A percentile compares a stretch with the other conserved stretches of the same genome.
phyloP scores from a whole-genome alignment of 2,797 vertebrate species.

The Todus mexicanus region DNA sequence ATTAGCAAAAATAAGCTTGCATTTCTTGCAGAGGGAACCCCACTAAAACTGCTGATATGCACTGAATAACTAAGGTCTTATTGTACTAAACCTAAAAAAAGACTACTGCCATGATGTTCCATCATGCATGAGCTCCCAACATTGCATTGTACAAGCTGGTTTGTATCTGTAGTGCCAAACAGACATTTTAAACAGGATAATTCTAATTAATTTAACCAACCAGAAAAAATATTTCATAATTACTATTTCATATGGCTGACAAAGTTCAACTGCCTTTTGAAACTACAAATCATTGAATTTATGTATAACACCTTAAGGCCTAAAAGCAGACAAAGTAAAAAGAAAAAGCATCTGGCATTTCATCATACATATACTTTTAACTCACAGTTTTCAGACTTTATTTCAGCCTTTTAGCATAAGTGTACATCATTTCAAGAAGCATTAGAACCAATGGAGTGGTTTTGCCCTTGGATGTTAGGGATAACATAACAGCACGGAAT shows the following conservation, averaged over 20 bases:
- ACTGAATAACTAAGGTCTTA: background rate
- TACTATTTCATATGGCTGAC: background rate
- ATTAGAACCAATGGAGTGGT: background rate
- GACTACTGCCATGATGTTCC: background rate
- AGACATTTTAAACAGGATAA: background rate
- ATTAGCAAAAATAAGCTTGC: background rate
- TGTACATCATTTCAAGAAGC: background rate
- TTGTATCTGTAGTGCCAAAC: background rate
- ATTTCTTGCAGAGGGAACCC: background rate
- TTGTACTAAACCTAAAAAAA: background rate
- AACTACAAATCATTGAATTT: background rate
- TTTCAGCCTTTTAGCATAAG: background rate
- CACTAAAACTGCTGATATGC: too few species aligned
- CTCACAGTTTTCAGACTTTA: background rate
- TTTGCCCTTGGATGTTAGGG: background rate
- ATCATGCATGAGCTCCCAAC: background rate
- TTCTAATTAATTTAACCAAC: background rate
- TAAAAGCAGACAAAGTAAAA: background rate
- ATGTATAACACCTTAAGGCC: background rate
- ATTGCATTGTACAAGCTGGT: background rate
- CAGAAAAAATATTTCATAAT: background rate
- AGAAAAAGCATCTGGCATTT: background rate
- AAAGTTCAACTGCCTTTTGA: background rate
- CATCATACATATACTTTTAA: background rate
- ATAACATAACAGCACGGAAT: background rate